Evolutionary conservation across 1,140 invertebrate genomes (phyloP), one percentile per base, ranked within the genome.

Genomic region (Pseudomyrmex pallidus): DNA sequence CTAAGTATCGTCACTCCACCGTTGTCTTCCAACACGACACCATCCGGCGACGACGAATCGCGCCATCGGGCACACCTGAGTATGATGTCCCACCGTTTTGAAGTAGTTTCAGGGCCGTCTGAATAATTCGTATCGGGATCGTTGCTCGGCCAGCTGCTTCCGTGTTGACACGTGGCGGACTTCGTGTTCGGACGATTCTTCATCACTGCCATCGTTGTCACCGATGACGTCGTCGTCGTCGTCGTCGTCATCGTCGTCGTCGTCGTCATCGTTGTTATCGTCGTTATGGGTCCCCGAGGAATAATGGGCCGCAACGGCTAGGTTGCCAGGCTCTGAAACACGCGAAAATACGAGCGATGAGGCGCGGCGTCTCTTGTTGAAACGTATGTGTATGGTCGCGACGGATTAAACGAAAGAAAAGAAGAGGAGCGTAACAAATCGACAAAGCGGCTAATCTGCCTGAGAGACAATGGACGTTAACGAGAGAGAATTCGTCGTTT

Each of bases 311-410:
- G 85, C 83, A 72, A 78, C 83, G 90, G 93, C 92, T 93, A 93
- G 90, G 93, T 94, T 90, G 93, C 92, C 90, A 94, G 90, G 84
- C 92, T 94, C 93, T 94, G 93, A 73, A 93, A 94, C 92, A 93
- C 20, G 83, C 63, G 91, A 90, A 85, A 88, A 90, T 68, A 83
- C 63, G 48, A 76, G 86, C 74, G 52, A 82, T 89, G 77, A 85
- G 56, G 66, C 68, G 22, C 52, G 17, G 50, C 22, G 63, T 57
- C 52, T 83, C 72, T 88, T 72, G 76, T 87, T 76, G 80, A 72
- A 85, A 82, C 44, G 10, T 84, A 85, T 70, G 57, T 64, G 80
- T 85, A 90, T 92, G 91, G 90, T 92, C 84, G 5, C 90, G 85
- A 35, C 2, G 61, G 76, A 86, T 82, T 82, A 87, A 88, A 89